Percentiles rank a stretch among this genome's conserved stretches.
phyloP scores from a whole-genome alignment of 2,888 invertebrate genomes.

The Timema podura region DNA sequence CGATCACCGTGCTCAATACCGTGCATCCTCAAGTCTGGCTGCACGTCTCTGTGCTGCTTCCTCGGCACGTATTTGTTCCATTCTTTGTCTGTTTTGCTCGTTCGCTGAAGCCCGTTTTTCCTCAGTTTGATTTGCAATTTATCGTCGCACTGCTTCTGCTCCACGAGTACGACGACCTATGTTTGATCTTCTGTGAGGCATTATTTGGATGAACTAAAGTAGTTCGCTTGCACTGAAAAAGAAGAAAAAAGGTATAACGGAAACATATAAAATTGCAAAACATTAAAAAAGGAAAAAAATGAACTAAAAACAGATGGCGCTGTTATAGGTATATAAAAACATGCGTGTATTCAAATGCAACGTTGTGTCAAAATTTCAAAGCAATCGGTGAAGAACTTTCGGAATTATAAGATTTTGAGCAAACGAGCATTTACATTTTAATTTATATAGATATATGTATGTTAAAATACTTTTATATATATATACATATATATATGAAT shows the following conservation, averaged over 20 bases:
- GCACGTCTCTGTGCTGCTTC: constrained; percentile 19
- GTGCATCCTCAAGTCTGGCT: constrained; percentile 26
- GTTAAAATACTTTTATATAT: no score
- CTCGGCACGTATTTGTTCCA: constrained; percentile 16
- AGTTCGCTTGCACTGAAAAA: constrained; percentile 17
- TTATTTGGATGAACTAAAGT: constrained; percentile 17
- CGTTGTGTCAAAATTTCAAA: no score
- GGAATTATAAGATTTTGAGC: no score
- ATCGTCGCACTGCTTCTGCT: constrained; percentile 2
- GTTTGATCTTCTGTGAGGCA: constrained; percentile 12
- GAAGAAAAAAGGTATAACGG: neutral
- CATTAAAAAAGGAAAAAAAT: neutral
- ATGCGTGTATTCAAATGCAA: no score
- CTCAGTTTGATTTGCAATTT: constrained; percentile 16
- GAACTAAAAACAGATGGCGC: no score
- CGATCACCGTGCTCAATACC: constrained; percentile 20
- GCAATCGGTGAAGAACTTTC: no score
- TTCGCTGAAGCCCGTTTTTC: constrained; percentile 7
- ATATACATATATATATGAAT: no score
- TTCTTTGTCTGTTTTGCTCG: constrained; percentile 10
- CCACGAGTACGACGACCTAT: constrained; percentile 4
- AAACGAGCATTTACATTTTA: no score
- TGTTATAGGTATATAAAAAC: no score
- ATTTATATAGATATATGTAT: no score
- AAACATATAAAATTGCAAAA: constrained; percentile 7